Percentiles rank a stretch among this genome's conserved stretches.
These are phyloP conservation scores for Piezodorus guildinii DNA, from an alignment of 1,140 invertebrate species.

Conservation along the genomic window DNA sequence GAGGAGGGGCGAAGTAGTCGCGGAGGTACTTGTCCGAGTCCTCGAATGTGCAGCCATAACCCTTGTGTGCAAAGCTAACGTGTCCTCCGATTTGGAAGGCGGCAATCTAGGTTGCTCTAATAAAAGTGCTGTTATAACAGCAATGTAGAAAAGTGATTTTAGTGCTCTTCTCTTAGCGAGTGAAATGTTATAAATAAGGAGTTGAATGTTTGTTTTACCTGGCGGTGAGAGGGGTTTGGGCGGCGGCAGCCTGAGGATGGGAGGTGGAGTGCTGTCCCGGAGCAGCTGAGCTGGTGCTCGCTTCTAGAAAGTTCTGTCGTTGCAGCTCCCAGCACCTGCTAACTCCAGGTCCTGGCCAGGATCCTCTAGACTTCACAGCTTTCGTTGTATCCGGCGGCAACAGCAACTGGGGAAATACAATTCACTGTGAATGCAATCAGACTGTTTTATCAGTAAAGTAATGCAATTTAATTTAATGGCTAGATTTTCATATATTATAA, in stretches of 20 bases:
- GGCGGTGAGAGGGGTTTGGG: constrained; percentile 18
- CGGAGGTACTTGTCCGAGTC: constrained; percentile 46
- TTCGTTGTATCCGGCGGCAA: constrained; percentile 60
- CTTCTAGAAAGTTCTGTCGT: constrained; percentile 68
- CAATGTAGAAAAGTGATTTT: constrained; percentile 6
- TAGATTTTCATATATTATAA: too few species aligned
- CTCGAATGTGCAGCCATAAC: constrained; percentile 34
- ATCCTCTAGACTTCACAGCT: constrained; percentile 61
- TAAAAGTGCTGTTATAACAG: neutral
- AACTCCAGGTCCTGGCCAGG: constrained; percentile 69
- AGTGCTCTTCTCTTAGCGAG: neutral
- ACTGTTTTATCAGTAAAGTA: too few species aligned
- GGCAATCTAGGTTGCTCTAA: constrained; percentile 38
- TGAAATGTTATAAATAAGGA: neutral
- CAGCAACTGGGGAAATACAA: constrained; percentile 34
- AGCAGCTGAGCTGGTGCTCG: constrained; percentile 53
- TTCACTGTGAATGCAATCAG: neutral
- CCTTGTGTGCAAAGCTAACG: constrained; percentile 40
- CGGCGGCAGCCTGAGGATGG: constrained; percentile 18
- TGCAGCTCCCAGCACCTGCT: constrained; percentile 29
- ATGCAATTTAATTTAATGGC: too few species aligned
- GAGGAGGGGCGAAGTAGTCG: constrained; percentile 51
- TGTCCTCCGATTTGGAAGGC: constrained; percentile 66
- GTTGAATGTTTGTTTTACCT: neutral
- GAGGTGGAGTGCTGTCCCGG: constrained; percentile 13